Conservation (phyloP, 2,888 invertebrate species). For the Stomorhina lunata region DNA sequence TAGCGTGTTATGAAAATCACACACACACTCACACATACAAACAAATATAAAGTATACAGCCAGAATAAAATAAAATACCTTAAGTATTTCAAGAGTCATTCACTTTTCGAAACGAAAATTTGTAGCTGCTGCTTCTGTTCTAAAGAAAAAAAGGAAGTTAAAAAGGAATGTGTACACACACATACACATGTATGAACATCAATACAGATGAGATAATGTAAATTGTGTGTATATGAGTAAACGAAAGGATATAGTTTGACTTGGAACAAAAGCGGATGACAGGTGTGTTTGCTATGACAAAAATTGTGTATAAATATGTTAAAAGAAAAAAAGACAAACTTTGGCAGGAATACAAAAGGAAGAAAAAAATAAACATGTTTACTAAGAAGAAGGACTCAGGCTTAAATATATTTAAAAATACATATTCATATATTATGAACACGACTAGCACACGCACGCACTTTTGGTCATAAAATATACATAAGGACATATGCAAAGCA, state of each 20-base stretch:
- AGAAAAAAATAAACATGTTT: no score
- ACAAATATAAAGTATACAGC: no score
- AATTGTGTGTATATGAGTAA: background rate
- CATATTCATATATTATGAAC: no score
- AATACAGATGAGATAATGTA: no score
- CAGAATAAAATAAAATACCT: background rate
- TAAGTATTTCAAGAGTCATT: conserved; percentile 44
- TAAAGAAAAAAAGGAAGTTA: background rate
- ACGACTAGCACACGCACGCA: no score
- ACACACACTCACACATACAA: no score
- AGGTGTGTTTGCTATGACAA: conserved; percentile 29
- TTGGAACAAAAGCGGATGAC: background rate
- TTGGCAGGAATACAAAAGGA: background rate
- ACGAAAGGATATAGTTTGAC: background rate
- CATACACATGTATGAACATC: no score
- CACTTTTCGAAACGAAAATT: conserved; percentile 20
- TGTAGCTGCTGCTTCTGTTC: background rate
- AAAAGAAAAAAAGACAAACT: background rate
- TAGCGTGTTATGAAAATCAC: background rate
- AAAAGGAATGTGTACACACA: no score
- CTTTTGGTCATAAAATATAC: no score
- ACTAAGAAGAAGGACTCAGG: no score
- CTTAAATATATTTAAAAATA: no score
- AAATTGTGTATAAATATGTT: background rate
- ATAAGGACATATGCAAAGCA: no score